Evolutionary conservation across 1,140 invertebrate genomes (phyloP).

Genomic region (Neodiprion virginianus): DNA sequence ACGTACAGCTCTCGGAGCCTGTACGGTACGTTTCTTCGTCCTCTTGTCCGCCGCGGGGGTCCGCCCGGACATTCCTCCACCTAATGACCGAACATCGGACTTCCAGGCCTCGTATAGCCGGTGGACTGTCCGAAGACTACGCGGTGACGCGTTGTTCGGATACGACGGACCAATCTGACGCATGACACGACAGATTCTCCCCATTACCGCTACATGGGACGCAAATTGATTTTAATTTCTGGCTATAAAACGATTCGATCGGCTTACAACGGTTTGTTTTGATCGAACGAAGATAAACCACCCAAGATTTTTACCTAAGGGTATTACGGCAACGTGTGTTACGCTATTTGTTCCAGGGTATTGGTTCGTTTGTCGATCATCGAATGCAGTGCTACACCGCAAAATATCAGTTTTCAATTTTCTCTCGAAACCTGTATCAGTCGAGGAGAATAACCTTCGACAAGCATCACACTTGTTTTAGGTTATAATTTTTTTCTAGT

Average conservation of each 20-base stretch:
- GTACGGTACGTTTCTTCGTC: not conserved
- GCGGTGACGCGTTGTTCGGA: not conserved
- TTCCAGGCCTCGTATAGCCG: not conserved
- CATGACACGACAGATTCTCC: conserved; percentile 31
- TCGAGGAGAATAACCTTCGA: too few relatives aligned
- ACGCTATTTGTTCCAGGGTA: too few relatives aligned
- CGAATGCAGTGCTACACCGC: too few relatives aligned
- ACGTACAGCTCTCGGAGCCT: not conserved
- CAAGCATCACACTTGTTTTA: too few relatives aligned
- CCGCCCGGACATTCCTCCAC: conserved; percentile 10
- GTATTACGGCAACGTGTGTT: not conserved
- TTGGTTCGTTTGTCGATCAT: too few relatives aligned
- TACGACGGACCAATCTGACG: conserved; percentile 30
- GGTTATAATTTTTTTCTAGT: too few relatives aligned
- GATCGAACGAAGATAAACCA: conserved; percentile 6
- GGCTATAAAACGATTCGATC: conserved; percentile 12
- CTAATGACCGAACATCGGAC: conserved; percentile 14
- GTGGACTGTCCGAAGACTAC: conserved; percentile 1
- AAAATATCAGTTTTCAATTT: too few relatives aligned
- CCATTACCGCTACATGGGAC: conserved; percentile 28
- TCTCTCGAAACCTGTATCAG: too few relatives aligned
- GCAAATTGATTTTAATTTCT: conserved; percentile 33
- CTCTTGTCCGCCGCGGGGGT: conserved; percentile 13
- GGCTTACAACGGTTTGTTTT: conserved; percentile 16
- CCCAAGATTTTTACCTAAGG: not conserved